Conservation (phyloP, 2,888 invertebrate species). For the Tupiocoris notatus region DNA sequence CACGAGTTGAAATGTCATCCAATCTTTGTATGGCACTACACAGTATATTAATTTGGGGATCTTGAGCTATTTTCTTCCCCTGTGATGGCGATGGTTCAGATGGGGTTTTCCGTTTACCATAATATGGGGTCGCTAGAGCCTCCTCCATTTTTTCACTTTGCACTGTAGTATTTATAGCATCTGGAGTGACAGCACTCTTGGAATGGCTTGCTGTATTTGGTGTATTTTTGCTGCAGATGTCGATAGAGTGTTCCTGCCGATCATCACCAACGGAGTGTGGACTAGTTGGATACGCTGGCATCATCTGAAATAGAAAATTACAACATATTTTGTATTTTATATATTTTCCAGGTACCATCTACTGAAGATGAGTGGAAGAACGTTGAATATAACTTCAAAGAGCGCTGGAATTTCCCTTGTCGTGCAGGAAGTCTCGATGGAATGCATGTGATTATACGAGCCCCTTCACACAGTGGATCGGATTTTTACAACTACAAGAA, state of each 20-base stretch:
- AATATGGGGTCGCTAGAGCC: too few relatives aligned
- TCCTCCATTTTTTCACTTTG: too few relatives aligned
- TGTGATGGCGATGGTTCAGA: conserved; percentile 10
- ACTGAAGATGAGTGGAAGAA: conserved; percentile 40
- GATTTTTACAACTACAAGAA: conserved; percentile 50
- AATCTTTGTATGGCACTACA: conserved; percentile 30
- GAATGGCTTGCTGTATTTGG: too few relatives aligned
- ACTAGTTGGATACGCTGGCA: too few relatives aligned
- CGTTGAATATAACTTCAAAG: conserved; percentile 31
- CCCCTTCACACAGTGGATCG: conserved; percentile 49
- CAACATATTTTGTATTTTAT: too few relatives aligned
- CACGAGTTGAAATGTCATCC: conserved; percentile 27
- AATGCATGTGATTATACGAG: conserved; percentile 50
- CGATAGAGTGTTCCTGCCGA: too few relatives aligned
- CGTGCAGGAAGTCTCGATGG: conserved; percentile 49
- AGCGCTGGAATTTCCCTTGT: conserved; percentile 48
- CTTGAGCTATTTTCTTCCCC: conserved; percentile 15
- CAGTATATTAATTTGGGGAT: conserved; percentile 21
- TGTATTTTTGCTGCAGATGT: too few relatives aligned
- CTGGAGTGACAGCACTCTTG: background rate
- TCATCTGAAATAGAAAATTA: too few relatives aligned
- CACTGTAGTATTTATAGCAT: background rate
- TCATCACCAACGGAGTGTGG: too few relatives aligned
- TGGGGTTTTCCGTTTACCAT: background rate
- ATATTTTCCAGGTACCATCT: conserved; percentile 37